Percentiles rank a stretch among this genome's conserved stretches.
These are phyloP conservation scores for Calameuta filiformis DNA, from an alignment of 2,888 invertebrate genomes.

Conservation along the genomic window DNA sequence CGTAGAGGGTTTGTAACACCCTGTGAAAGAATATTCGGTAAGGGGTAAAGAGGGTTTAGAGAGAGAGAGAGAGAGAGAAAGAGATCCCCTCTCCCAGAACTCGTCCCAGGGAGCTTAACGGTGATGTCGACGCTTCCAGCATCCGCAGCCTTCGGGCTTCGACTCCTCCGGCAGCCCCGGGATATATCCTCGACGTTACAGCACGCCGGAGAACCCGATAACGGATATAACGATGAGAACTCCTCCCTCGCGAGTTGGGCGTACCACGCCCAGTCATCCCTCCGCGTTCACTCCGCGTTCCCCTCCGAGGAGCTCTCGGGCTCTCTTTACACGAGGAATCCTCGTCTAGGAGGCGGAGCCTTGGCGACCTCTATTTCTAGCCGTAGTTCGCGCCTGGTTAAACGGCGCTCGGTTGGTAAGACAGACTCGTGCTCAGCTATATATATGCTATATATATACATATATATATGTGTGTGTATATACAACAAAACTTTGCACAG, in stretches of 20 bases:
- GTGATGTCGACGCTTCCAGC: constrained; percentile 1
- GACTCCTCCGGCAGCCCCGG: neutral
- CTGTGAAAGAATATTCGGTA: neutral
- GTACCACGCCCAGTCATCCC: constrained; percentile 2
- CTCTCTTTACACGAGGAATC: constrained; percentile 13
- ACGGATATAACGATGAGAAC: constrained; percentile 31
- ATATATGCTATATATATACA: neutral
- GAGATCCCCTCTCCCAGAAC: too few species aligned
- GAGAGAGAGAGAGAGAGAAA: too few species aligned
- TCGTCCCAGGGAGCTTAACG: neutral
- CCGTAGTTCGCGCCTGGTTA: constrained; percentile 23
- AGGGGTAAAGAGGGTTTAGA: neutral
- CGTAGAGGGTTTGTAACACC: neutral
- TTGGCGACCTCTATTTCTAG: constrained; percentile 52
- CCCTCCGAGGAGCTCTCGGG: neutral
- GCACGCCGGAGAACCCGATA: neutral
- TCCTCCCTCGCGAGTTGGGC: constrained; percentile 13
- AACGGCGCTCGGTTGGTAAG: constrained; percentile 6
- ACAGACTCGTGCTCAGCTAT: neutral
- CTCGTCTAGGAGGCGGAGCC: constrained; percentile 62
- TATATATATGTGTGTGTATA: neutral
- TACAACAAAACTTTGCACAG: too few species aligned
- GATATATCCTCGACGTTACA: neutral
- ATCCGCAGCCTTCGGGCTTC: neutral
- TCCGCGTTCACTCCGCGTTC: constrained; percentile 6